Base-by-base conservation (phyloP, 2,113 vertebrate species). In the Fulica atra region DNA sequence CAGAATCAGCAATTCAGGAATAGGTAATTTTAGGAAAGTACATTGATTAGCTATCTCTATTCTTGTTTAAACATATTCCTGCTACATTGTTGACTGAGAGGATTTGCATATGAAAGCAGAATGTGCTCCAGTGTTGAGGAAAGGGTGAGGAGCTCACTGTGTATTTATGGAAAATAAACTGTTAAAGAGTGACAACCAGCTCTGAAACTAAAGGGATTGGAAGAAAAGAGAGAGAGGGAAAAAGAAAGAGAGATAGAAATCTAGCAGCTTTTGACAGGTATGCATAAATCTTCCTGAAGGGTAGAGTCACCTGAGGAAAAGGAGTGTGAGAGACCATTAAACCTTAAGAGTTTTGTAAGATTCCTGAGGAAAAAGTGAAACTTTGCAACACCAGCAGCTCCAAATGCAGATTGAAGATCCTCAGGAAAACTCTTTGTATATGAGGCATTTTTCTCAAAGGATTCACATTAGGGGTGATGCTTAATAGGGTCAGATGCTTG, bases 21-120 rank as follows among this genome's bases (percentile, higher is more conserved):
- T 92, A 81, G 57, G n/a, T 86, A 89, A 94, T 72, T 94, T 89
- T 81, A 86, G 76, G 87, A 93, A 93, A 93, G 74, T 64, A 87
- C 88, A 86, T 79, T 87, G 93, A 97, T 93, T 95, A 94, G 38
- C 65, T 94, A 92, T 95, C 64, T 96, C 72, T 78, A 50, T 93
- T 93, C 92, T 56, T 96, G 87, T 93, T 95, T 95, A 92, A 96
- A 95, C 59, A 94, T 79, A 87, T 92, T 94, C 51, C 68, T 96
- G 86, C 66, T 96, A 77, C 86, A 35, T 48, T 96, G 63, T 89
- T 96, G 89, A 96, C 86, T 93, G 88, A 84, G 53, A 79, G 38
- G 70, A 95, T 97, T 98, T 97, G 73, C 96, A 96, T 95, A 87
- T 92, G 42, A 97, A 97, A 97, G 91, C 68, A 64, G 61, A 85